phyloP scores from a whole-genome alignment of 2,113 vertebrate species.

The Neodontobutis hainanensis region DNA sequence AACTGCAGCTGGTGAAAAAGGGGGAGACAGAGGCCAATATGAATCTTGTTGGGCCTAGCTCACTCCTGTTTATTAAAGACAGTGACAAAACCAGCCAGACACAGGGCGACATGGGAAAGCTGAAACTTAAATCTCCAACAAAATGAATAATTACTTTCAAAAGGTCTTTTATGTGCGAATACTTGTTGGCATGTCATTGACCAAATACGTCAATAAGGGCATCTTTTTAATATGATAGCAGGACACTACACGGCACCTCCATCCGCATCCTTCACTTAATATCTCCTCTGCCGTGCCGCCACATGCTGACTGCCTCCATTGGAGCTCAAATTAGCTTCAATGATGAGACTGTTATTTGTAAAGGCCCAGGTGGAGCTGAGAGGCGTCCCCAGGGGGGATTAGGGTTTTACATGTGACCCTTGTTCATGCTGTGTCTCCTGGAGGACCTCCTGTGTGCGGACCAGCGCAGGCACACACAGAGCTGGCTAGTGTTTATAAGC shows the following conservation, averaged over 20 bases:
- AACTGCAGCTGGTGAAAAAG: constrained; percentile 40
- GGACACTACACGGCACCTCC: constrained; percentile 9
- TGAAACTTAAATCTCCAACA: constrained; percentile 34
- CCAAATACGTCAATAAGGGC: constrained; percentile 47
- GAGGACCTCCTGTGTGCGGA: constrained; percentile 5
- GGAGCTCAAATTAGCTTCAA: constrained; percentile 63
- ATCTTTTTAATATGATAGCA: constrained; percentile 36
- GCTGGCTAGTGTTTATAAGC: neutral
- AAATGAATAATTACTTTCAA: constrained; percentile 60
- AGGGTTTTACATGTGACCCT: constrained; percentile 36
- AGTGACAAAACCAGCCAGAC: constrained; percentile 47
- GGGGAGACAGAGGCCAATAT: constrained; percentile 72
- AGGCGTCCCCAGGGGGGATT: constrained; percentile 32
- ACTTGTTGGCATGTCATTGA: constrained; percentile 37
- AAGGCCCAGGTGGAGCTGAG: constrained; percentile 50
- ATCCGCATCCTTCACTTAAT: constrained; percentile 23
- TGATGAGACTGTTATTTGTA: constrained; percentile 59
- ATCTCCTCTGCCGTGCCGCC: neutral
- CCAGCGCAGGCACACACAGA: neutral
- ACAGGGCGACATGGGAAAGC: constrained; percentile 12
- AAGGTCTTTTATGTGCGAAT: constrained; percentile 38
- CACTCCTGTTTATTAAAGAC: constrained; percentile 64
- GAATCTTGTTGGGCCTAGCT: constrained; percentile 30
- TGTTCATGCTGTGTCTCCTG: constrained; percentile 29
- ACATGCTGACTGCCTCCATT: constrained; percentile 48